Conservation (phyloP, 1,140 invertebrate species). For the Lineus longissimus region DNA sequence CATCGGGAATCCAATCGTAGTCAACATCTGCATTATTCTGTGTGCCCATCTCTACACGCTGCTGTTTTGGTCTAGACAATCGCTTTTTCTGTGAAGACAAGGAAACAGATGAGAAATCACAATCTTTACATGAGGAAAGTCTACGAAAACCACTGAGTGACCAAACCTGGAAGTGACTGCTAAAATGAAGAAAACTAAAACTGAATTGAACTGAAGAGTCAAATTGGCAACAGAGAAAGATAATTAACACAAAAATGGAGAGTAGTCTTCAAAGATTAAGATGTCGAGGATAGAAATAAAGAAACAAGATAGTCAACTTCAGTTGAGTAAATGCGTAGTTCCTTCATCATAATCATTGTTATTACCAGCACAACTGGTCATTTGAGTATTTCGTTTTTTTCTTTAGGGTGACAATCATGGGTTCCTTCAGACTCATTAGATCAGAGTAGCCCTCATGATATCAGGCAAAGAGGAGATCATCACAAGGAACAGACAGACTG, state of each 20-base stretch:
- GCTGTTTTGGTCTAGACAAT: slow-evolving; percentile 57
- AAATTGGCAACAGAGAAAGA: neutral
- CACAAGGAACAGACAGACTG: no score
- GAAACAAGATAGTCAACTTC: no score
- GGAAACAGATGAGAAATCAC: neutral
- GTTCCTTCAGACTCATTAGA: no score
- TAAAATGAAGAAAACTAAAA: neutral
- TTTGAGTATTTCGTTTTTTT: no score
- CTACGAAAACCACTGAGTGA: neutral
- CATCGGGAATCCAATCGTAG: slow-evolving; percentile 95
- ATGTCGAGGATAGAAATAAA: no score
- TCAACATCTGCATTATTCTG: slow-evolving; percentile 77
- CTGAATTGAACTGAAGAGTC: neutral
- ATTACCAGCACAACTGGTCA: no score
- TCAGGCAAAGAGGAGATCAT: no score
- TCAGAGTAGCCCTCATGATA: no score
- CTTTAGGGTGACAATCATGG: no score
- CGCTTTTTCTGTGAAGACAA: slow-evolving; percentile 38
- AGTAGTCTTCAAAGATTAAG: neutral
- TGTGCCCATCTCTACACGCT: slow-evolving; percentile 69
- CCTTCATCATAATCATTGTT: no score
- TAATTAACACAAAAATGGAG: neutral
- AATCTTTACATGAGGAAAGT: no score
- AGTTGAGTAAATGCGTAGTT: no score
- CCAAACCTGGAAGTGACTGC: neutral